Evolutionary conservation across 2,797 vertebrate genomes (phyloP).

Genomic region (Xiphophorus birchmanni): DNA sequence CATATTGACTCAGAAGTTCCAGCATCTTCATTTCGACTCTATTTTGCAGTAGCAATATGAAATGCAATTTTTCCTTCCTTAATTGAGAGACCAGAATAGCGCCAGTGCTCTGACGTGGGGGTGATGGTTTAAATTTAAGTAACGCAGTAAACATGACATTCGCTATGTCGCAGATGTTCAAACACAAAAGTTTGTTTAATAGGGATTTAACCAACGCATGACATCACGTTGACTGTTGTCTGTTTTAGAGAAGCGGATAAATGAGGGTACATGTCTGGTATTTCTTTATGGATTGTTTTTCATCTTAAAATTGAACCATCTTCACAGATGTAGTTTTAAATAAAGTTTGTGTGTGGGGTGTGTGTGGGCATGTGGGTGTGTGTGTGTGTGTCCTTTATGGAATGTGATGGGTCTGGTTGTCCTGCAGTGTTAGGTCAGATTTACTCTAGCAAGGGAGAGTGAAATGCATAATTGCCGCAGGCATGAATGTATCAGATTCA

Average conservation of each 20-base stretch:
- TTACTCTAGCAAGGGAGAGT: not conserved
- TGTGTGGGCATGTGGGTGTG: not conserved
- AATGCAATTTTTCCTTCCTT: slow-evolving; percentile 12
- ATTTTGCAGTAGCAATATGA: slow-evolving; percentile 25
- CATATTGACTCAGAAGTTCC: slow-evolving; percentile 26
- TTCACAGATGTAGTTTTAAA: not conserved
- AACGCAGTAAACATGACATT: slow-evolving; percentile 44
- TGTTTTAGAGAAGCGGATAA: slow-evolving; percentile 16
- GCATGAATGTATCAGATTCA: not conserved
- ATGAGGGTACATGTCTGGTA: slow-evolving; percentile 15
- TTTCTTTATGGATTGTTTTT: slow-evolving; percentile 17
- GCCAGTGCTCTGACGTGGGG: slow-evolving; percentile 13
- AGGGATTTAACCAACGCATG: slow-evolving; percentile 44
- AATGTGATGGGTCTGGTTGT: not conserved
- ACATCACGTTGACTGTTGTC: slow-evolving; percentile 42
- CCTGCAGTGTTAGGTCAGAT: not conserved
- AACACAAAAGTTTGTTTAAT: slow-evolving; percentile 17
- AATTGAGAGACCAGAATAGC: slow-evolving; percentile 41
- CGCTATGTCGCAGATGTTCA: slow-evolving; percentile 40
- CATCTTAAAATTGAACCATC: slow-evolving; percentile 2
- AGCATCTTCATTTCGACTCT: slow-evolving; percentile 36
- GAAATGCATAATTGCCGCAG: not conserved
- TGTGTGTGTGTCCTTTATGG: not conserved
- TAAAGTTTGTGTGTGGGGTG: not conserved
- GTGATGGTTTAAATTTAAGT: slow-evolving; percentile 39